A percentile compares a stretch with the other conserved stretches of the same genome.
These are phyloP conservation scores for Poecilus cupreus DNA, from an alignment of 2,888 invertebrate species.

Conservation along the genomic window DNA sequence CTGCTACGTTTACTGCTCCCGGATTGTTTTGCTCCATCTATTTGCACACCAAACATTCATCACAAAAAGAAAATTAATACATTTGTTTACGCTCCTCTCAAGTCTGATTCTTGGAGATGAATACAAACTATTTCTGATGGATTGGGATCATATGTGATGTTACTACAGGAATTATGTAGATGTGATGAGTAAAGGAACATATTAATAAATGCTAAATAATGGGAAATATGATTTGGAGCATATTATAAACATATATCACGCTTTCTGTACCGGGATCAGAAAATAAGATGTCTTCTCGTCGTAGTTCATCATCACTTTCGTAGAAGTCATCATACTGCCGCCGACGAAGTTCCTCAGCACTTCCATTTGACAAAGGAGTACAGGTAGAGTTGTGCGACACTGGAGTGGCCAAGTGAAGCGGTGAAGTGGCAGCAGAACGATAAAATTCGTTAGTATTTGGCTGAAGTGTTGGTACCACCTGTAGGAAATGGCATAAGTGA, in stretches of 20 bases:
- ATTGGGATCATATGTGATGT: too few species aligned
- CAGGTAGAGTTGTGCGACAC: constrained; percentile 71
- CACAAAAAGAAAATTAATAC: constrained; percentile 76
- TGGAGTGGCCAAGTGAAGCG: constrained; percentile 74
- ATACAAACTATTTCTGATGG: too few species aligned
- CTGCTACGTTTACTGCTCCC: constrained; percentile 93
- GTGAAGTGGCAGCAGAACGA: constrained; percentile 77
- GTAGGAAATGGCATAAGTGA: neutral
- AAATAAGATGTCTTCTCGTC: constrained; percentile 90
- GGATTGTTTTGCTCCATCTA: constrained; percentile 82
- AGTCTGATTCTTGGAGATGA: neutral
- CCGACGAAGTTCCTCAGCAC: constrained; percentile 77
- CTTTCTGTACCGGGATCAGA: constrained; percentile 80
- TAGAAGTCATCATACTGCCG: constrained; percentile 85
- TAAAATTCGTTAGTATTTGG: constrained; percentile 71
- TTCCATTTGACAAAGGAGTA: constrained; percentile 80
- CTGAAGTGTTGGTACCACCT: constrained; percentile 69
- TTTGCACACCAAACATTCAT: constrained; percentile 75
- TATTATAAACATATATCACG: neutral
- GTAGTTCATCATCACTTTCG: constrained; percentile 93
- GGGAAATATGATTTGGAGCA: neutral
- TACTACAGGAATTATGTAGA: too few species aligned
- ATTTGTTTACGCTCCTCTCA: neutral
- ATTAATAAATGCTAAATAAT: neutral
- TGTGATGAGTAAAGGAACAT: neutral